These are phyloP conservation scores for Anthopleura xanthogrammica DNA, from an alignment of 92 coral and sea anemone species.

Conservation along the genomic window DNA sequence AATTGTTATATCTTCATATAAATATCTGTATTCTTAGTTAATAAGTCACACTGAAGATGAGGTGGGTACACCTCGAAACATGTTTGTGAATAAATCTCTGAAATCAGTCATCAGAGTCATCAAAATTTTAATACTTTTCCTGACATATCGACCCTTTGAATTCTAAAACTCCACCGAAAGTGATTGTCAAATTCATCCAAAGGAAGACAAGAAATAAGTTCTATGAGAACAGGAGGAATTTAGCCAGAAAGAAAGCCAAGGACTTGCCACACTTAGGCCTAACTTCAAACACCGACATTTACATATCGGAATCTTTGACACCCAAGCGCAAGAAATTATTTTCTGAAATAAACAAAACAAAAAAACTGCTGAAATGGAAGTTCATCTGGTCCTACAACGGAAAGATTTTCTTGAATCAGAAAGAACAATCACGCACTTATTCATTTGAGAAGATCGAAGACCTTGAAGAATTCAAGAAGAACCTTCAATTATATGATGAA, in stretches of 20 bases:
- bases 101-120: no score
- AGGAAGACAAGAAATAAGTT: slow-evolving; percentile 35
- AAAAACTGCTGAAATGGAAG: slow-evolving; percentile 35
- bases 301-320: slow-evolving; percentile 46
- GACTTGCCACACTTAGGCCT: neutral
- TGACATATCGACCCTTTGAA: no score
- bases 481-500: neutral
- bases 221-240: slow-evolving; percentile 30
- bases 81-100: no score
- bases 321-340: slow-evolving; percentile 11
- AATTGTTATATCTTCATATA: no score
- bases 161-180: slow-evolving; percentile 17
- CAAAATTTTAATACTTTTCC: no score
- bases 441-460: slow-evolving; percentile 45
- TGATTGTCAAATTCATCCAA: slow-evolving; percentile 43
- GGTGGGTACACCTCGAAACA: no score
- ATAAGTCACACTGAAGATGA: no score
- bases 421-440: slow-evolving; percentile 22
- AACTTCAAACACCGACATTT: neutral
- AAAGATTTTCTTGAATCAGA: slow-evolving; percentile 34
- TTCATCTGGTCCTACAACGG: slow-evolving; percentile 38
- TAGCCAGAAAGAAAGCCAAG: slow-evolving; percentile 19
- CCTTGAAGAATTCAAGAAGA: slow-evolving; percentile 29
- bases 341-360: slow-evolving; percentile 35
- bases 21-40: no score